These are phyloP conservation scores for Sminthurides bifidus DNA, from an alignment of 1,140 invertebrate species.

Conservation along the genomic window DNA sequence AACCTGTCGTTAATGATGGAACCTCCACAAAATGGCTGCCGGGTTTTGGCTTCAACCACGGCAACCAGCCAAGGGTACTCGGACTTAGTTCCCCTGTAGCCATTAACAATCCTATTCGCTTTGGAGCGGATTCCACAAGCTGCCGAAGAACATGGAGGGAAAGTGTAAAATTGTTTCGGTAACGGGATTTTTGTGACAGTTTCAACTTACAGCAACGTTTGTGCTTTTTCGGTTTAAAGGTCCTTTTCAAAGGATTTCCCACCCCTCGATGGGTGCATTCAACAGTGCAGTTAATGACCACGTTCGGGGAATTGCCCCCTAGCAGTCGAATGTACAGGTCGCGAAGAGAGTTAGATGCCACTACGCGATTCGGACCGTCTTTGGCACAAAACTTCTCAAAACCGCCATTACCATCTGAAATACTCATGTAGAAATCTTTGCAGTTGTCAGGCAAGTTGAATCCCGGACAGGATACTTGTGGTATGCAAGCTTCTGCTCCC, in stretches of 20 bases:
- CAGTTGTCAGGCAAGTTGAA: slow-evolving; percentile 12
- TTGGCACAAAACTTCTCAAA: slow-evolving; percentile 12
- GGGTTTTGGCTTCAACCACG: slow-evolving; percentile 15
- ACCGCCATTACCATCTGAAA: slow-evolving; percentile 21
- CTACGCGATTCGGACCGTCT: slow-evolving; percentile 1
- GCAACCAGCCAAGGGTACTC: slow-evolving; percentile 28
- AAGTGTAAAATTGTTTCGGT: not conserved
- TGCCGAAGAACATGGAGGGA: no score
- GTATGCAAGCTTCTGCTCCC: slow-evolving; percentile 26
- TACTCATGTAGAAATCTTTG: slow-evolving; percentile 2
- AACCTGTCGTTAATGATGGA: slow-evolving; percentile 25
- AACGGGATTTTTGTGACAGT: not conserved
- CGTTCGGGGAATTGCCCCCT: not conserved
- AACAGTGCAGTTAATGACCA: not conserved
- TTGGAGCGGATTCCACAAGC: slow-evolving; percentile 18
- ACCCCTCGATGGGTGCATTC: slow-evolving; percentile 16
- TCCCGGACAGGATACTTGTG: slow-evolving; percentile 10
- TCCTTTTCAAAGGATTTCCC: slow-evolving; percentile 4
- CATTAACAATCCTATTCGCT: slow-evolving; percentile 21
- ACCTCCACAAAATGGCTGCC: slow-evolving; percentile 28
- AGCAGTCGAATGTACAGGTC: slow-evolving; percentile 19
- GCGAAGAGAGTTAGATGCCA: slow-evolving; percentile 12
- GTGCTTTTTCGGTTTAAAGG: slow-evolving; percentile 7
- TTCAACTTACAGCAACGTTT: slow-evolving; percentile 14
- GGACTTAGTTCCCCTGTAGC: slow-evolving; percentile 11